Evolutionary conservation across 2,888 invertebrate genomes (phyloP), one percentile per base, ranked within the genome.

Genomic region (Heliconius erato): DNA sequence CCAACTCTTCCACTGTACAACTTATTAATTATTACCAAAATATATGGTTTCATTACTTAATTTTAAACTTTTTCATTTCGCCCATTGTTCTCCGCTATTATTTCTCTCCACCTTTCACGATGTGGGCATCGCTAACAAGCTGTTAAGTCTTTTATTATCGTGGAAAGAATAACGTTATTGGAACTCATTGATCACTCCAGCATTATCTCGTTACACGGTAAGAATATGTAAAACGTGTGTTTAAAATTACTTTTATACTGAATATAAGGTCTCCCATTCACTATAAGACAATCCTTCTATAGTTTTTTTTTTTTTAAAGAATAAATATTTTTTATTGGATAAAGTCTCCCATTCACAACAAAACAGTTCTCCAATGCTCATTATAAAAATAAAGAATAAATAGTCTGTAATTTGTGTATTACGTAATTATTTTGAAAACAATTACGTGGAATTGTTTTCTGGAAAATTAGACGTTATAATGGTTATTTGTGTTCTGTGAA

Each of bases 131-230:
- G 86, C 85, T 90, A 91, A 91, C 90, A 88, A 91, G 90, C 89
- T 90, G 91, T 90, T 91, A 89, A 89, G 86, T 87, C 87, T 88
- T 87, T 86, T 86, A 89, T 88, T 87, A 88, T 79, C 14, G 49
- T 89, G 89, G 85, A 84, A 86, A 86, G 86, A 85, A 82, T 79
- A 79, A 85, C 86, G 84, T 83, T 82, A 85, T 83, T 84, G 81
- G 79, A 80, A 72, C 79, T 82, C 72, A 84, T 81, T 84, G 86
- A 87, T 86, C 84, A 86, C 85, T 84, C 76, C 85, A 77, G 82
- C 82, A 81, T 87, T 86, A 85, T 87, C 83, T 84, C 84, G 82
- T 85, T 83, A 85, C 80, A 84, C 84, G 83, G 85, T 77, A 80
- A 83, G 82, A 82, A 84, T 85, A 80, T 77, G 80, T 84, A 82